phyloP scores from a whole-genome alignment of 2,797 vertebrate species.

The Garrulus glandarius region DNA sequence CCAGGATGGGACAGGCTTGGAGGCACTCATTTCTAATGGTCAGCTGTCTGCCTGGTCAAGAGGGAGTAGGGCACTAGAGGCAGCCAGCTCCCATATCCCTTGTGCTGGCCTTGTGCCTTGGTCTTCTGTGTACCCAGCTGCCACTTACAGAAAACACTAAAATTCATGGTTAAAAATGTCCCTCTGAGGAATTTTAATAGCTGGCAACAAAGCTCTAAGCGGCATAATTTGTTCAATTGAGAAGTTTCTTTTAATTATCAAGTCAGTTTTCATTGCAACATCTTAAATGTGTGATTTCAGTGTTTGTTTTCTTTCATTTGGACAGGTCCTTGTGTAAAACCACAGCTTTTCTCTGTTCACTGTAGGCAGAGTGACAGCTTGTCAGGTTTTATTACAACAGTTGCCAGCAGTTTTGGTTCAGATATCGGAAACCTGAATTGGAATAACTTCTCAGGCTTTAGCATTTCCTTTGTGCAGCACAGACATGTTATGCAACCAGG shows the following conservation, averaged over 20 bases:
- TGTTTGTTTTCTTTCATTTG: background rate
- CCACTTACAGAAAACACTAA: background rate
- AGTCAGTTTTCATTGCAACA: background rate
- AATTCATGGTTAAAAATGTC: background rate
- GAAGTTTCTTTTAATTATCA: background rate
- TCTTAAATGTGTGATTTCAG: background rate
- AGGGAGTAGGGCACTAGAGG: background rate
- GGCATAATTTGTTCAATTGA: background rate
- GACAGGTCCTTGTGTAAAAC: background rate
- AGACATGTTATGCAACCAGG: background rate
- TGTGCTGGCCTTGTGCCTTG: background rate
- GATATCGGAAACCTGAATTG: background rate
- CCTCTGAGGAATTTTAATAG: slow-evolving; percentile 6
- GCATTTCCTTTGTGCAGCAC: background rate
- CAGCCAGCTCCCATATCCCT: background rate
- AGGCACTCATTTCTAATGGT: background rate
- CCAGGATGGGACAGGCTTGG: background rate
- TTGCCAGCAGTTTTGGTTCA: background rate
- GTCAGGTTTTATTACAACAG: background rate
- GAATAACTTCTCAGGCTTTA: background rate
- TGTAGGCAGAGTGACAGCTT: background rate
- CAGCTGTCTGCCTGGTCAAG: slow-evolving; percentile 29
- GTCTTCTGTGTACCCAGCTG: background rate
- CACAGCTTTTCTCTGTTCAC: background rate
- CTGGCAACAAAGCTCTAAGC: background rate